phyloP scores from a whole-genome alignment of 1,140 invertebrate genomes.

The Drosophila takahashii region DNA sequence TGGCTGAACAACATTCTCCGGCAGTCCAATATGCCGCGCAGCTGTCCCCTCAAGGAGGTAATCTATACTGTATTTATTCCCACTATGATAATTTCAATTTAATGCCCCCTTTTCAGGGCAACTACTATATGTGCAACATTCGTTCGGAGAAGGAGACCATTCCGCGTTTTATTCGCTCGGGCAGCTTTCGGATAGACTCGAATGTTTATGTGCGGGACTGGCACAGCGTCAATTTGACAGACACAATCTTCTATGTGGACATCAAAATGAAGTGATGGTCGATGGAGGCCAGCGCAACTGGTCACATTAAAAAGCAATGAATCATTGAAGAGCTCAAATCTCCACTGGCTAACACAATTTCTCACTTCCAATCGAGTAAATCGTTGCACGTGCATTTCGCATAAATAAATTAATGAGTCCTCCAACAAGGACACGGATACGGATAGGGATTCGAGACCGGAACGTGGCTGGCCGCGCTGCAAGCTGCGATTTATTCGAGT shows the following conservation, averaged over 20 bases:
- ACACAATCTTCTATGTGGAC: constrained; percentile 45
- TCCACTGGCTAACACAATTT: constrained; percentile 67
- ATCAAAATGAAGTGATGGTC: constrained; percentile 56
- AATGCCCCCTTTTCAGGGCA: constrained; percentile 20
- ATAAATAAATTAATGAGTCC: constrained; percentile 83
- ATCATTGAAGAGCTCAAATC: constrained; percentile 64
- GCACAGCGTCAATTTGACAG: constrained; percentile 44
- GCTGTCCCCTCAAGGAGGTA: constrained; percentile 55
- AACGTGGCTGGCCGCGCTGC: constrained; percentile 29
- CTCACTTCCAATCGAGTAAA: constrained; percentile 75
- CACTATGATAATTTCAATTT: background rate
- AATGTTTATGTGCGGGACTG: constrained; percentile 47
- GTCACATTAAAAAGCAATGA: constrained; percentile 61
- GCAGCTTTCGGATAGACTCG: constrained; percentile 46
- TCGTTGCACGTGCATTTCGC: constrained; percentile 78
- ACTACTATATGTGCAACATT: constrained; percentile 51
- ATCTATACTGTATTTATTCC: no score
- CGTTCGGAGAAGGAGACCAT: constrained; percentile 49
- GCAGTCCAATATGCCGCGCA: constrained; percentile 48
- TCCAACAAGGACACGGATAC: constrained; percentile 28
- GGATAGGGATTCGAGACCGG: constrained; percentile 9
- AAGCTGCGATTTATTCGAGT: constrained; percentile 75
- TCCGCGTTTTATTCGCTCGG: constrained; percentile 44
- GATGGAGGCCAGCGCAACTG: constrained; percentile 32
- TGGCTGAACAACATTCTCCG: constrained; percentile 55